phyloP scores from a whole-genome alignment of 2,888 invertebrate genomes.

The Nomada flava region DNA sequence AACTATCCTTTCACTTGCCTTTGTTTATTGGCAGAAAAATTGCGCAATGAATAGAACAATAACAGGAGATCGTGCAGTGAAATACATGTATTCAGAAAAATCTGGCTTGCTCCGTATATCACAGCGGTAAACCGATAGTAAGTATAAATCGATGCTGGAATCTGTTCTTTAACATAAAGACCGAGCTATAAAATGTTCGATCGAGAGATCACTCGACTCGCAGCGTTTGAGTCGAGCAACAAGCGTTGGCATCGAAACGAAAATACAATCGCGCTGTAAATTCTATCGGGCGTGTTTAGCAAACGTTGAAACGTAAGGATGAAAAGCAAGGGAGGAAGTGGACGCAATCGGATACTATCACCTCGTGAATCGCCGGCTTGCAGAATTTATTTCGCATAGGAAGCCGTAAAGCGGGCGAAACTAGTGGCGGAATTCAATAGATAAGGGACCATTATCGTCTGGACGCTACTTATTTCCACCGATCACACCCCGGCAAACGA shows the following conservation, averaged over 20 bases:
- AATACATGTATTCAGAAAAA: too few species aligned
- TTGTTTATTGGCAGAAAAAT: too few species aligned
- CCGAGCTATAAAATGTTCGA: not conserved
- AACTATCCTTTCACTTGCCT: too few species aligned
- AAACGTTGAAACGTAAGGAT: conserved; percentile 35
- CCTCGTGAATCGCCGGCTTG: conserved; percentile 25
- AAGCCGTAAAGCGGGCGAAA: conserved; percentile 20
- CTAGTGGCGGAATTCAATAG: conserved; percentile 32
- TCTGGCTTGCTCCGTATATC: not conserved
- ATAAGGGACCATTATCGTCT: conserved; percentile 21
- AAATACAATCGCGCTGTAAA: conserved; percentile 28
- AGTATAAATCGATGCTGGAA: not conserved
- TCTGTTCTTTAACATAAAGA: not conserved
- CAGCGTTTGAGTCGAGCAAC: not conserved
- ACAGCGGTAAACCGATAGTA: not conserved
- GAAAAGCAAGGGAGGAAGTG: conserved; percentile 24
- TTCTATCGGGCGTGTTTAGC: conserved; percentile 17
- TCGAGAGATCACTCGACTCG: conserved; percentile 7
- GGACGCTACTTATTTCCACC: conserved; percentile 4
- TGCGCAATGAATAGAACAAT: too few species aligned
- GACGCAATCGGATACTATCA: conserved; percentile 42
- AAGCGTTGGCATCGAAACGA: not conserved
- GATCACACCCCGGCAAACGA: conserved; percentile 4
- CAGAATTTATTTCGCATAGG: conserved; percentile 36
- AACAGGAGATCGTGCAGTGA: too few species aligned